Evolutionary conservation across 2,797 vertebrate genomes (phyloP), one percentile per base, ranked within the genome.

Genomic region (Acipenser oxyrinchus): DNA sequence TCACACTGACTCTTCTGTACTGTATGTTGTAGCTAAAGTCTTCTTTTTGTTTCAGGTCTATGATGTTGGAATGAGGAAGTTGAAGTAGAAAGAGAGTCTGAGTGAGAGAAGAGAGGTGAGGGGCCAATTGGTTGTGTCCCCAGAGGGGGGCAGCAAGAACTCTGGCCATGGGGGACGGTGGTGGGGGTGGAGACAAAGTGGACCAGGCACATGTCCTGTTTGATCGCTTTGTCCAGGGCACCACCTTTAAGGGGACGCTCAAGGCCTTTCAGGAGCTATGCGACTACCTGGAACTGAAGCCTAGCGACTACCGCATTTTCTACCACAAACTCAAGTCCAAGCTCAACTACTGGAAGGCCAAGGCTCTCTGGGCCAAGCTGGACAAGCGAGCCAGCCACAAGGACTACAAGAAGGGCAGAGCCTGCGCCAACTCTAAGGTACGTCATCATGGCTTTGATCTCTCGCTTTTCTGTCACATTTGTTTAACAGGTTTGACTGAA

Each of bases 321-420:
- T 99, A 99, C 73, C 94, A 95, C 80, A 99, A 95, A 76, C 93
- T 99, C 74, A 99, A 98, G 83, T 95, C 96, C 77, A 96, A 92
- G 77, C 93, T 99, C 66, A 98, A 95, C 89, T 99, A 99, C 81
- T 99, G 97, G 97, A 98, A 95, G 87, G 97, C 97, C 75, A 99
- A 99, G 87, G 96, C 96, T 5, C 92, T 99, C 61, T 99, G 96
- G 95, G 91, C 91, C 53, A 99, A 99, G 77, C 77, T 99, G 74
- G 96, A 99, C 83, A 99, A 99, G 79, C 85, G 95, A 68, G 94
- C 94, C 64, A 79, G 88, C 79, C 96, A 96, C 63, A 98, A 99
- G 78, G 96, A 99, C 79, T 99, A 95, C 80, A 99, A 95, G 82
- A 99, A 98, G 83, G 94, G 95, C 68, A 92, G 93, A 57, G 94